Percentiles rank a stretch among this genome's conserved stretches.
Evolutionary conservation across 2,113 vertebrate species (phyloP).

Genomic region (Prinia subflava): DNA sequence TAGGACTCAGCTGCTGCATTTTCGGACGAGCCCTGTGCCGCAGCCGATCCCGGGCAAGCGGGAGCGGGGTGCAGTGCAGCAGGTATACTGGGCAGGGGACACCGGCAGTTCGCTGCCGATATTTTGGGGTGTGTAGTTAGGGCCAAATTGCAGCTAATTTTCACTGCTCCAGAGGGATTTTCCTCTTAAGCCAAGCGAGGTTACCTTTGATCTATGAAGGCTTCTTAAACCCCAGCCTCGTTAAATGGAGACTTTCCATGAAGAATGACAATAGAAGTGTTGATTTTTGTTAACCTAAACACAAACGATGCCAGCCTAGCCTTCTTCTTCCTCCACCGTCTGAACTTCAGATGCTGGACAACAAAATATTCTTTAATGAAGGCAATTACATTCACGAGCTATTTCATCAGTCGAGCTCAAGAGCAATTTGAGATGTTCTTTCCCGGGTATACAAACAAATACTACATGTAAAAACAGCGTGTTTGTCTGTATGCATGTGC

Average conservation of each 20-base stretch:
- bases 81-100: not conserved
- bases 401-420: not conserved
- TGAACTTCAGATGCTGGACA: not conserved
- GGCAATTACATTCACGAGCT: not conserved
- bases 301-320: not conserved
- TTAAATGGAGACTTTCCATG: constrained; percentile 57
- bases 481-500: fast-evolving
- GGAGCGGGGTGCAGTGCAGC: not conserved
- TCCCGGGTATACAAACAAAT: not conserved
- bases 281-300: constrained; percentile 59
- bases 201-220: constrained; percentile 64
- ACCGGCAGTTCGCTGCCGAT: not conserved
- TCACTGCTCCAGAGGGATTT: constrained; percentile 48
- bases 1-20: not conserved
- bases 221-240: constrained; percentile 39
- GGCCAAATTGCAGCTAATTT: constrained; percentile 65
- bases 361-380: not conserved
- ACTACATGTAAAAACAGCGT: fast-evolving
- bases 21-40: not conserved
- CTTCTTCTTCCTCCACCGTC: not conserved
- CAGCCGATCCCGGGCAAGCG: not conserved
- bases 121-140: not conserved
- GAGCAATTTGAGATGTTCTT: not conserved
- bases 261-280: constrained; percentile 52
- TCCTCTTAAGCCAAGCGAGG: constrained; percentile 1